phyloP scores from a whole-genome alignment of 2,888 invertebrate genomes.

The Acrocyrtus sp. region DNA sequence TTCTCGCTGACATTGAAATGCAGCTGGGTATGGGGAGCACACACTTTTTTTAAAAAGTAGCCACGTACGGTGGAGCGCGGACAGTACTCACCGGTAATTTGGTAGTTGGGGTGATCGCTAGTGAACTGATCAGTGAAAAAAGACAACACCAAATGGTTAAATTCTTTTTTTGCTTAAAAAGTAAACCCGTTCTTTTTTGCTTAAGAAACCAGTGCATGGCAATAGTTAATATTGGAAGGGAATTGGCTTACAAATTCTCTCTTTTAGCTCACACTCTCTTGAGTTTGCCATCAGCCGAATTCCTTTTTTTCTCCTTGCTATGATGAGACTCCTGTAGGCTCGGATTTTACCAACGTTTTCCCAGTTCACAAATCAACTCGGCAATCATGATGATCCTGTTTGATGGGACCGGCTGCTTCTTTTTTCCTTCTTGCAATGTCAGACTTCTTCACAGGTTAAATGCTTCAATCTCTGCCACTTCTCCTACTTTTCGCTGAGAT shows the following conservation, averaged over 20 bases:
- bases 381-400: constrained; percentile 55
- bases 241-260: background rate
- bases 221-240: background rate
- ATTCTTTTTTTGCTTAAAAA: constrained; percentile 4
- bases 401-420: constrained; percentile 52
- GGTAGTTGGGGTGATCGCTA: constrained; percentile 19
- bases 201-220: constrained; percentile 29
- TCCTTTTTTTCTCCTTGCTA: too few species aligned
- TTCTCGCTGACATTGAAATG: too few species aligned
- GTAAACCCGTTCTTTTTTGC: constrained; percentile 39
- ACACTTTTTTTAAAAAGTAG: too few species aligned
- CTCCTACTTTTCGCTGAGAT: background rate
- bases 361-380: constrained; percentile 53
- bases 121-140: constrained; percentile 16
- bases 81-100: constrained; percentile 9
- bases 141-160: background rate
- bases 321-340: constrained; percentile 20
- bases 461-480: constrained; percentile 9
- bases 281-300: too few species aligned
- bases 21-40: too few species aligned
- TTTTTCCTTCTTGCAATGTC: constrained; percentile 22
- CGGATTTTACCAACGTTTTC: constrained; percentile 38
- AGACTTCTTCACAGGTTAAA: too few species aligned
- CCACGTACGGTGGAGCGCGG: too few species aligned
- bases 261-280: too few species aligned